These are phyloP conservation scores for Spongilla lacustris DNA, from an alignment of 37 sponge, comb jelly and placozoan genomes.

Conservation along the genomic window DNA sequence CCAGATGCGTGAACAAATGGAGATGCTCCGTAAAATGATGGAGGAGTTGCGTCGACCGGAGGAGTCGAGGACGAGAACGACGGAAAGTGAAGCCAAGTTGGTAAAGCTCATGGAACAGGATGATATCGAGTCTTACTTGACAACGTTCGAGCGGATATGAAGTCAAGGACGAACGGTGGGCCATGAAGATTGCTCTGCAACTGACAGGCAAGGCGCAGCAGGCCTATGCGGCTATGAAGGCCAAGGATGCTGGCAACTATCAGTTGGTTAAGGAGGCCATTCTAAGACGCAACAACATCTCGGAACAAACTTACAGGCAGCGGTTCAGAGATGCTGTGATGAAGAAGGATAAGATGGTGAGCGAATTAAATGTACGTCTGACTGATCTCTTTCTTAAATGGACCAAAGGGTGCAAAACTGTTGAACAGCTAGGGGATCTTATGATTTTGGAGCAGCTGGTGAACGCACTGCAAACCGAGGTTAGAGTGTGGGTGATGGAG, in stretches of 20 bases:
- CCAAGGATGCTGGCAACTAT: slow-evolving; percentile 27
- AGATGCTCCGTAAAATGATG: not conserved
- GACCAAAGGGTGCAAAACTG: slow-evolving; percentile 1
- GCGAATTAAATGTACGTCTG: not conserved
- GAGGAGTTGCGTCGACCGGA: not conserved
- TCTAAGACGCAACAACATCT: slow-evolving; percentile 14
- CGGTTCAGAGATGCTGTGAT: slow-evolving; percentile 9
- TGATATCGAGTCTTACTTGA: slow-evolving; percentile 14
- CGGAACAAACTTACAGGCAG: slow-evolving; percentile 5
- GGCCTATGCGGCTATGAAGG: slow-evolving; percentile 13
- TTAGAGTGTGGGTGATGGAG: slow-evolving; percentile 9
- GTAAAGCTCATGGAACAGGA: not conserved
- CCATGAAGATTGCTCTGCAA: slow-evolving; percentile 6
- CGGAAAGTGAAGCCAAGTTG: slow-evolving; percentile 8
- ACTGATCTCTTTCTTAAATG: not conserved
- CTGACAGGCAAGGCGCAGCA: slow-evolving; percentile 24
- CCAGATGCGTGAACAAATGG: not conserved
- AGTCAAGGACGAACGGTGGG: slow-evolving; percentile 11
- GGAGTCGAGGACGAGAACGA: not conserved
- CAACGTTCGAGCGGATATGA: slow-evolving; percentile 6
- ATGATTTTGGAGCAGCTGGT: slow-evolving; percentile 4
- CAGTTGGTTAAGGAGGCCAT: slow-evolving; percentile 3
- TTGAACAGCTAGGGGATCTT: not conserved
- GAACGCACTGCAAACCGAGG: not conserved
- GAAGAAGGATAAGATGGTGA: slow-evolving; percentile 8